A percentile compares a stretch with the other conserved stretches of the same genome.
phyloP scores from a whole-genome alignment of 1,140 invertebrate genomes.

The Drosophila kanapiae region DNA sequence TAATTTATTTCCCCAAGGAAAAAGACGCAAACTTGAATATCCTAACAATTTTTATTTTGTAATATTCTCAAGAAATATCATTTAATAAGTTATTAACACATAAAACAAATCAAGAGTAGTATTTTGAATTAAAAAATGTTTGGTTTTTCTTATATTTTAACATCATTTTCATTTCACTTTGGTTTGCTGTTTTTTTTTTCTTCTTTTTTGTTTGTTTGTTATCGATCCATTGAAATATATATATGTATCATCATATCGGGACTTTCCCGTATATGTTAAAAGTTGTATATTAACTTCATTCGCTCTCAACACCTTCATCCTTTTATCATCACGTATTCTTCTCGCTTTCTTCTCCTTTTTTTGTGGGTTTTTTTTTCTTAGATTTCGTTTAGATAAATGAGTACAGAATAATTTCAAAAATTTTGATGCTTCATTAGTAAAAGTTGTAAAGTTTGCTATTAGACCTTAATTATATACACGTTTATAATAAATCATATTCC shows the following conservation, averaged over 20 bases:
- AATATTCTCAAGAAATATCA: slow-evolving; percentile 82
- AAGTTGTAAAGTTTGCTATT: slow-evolving; percentile 76
- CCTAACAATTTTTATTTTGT: slow-evolving; percentile 76
- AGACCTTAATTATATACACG: slow-evolving; percentile 60
- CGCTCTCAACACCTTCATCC: slow-evolving; percentile 8
- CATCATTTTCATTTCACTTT: slow-evolving; percentile 65
- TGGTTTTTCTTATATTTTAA: slow-evolving; percentile 71
- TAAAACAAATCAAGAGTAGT: slow-evolving; percentile 83
- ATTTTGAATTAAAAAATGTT: slow-evolving; percentile 81
- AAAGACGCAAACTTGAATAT: slow-evolving; percentile 59
- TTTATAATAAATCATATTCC: slow-evolving; percentile 72
- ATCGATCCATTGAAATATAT: slow-evolving; percentile 83
- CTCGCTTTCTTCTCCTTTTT: slow-evolving; percentile 15
- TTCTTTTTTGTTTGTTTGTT: slow-evolving; percentile 52
- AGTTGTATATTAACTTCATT: slow-evolving; percentile 60
- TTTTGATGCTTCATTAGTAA: slow-evolving; percentile 80
- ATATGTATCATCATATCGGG: slow-evolving; percentile 53
- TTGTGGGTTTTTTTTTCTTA: slow-evolving; percentile 21
- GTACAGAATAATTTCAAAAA: slow-evolving; percentile 77
- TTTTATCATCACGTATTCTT: slow-evolving; percentile 25
- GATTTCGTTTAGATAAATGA: slow-evolving; percentile 62
- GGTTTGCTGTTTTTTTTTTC: slow-evolving; percentile 54
- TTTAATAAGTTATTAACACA: slow-evolving; percentile 84
- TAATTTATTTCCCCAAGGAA: slow-evolving; percentile 1
- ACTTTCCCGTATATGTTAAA: slow-evolving; percentile 58